Evolutionary conservation across 1,140 invertebrate species (phyloP), one percentile per base, ranked within the genome.

Genomic region (Protaetia brevitarsis): DNA sequence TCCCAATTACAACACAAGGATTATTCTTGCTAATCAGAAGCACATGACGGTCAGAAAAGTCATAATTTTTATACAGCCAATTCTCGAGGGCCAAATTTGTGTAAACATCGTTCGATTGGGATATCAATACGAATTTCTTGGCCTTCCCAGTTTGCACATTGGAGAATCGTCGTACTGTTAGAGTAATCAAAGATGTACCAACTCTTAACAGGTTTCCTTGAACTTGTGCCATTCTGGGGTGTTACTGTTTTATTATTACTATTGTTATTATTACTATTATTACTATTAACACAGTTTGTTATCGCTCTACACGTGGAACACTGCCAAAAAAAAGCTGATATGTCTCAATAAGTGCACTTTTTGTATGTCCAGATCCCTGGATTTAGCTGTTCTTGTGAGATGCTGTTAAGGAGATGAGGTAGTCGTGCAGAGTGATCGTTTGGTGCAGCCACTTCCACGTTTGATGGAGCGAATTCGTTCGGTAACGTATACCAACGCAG

Each of bases 361-460:
- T 31, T 10, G 27, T 16, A 23, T 60, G 23, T 36, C 21, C 45
- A 7, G 13, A 45, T 34, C 45, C 16, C 26, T 37, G 11, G 3
- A 64, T 65, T 69, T 31, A 66, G 78, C 76, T n/a, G 80, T 88
- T 85, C 81, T 86, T 87, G 80, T 90, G 85, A 74, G 86, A 86
- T 66, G 88, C 84, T 64, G 88, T 89, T 71, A 92, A 85, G 67
- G 88, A 86, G 76, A 93, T 89, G 70, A 95, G 83, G 73, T 92
- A 92, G 72, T 92, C 89, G 85, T 95, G 92, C 62, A 94, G 83
- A 70, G 88, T 87, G 70, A 91, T 88, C 56, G 92, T 94, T 78
- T 93, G 90, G 79, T 95, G 92, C 76, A 95, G 80, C 92, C 92
- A 94, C 92, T 94, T 94, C 87, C 89, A 94, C 73, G 91, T 94